phyloP scores from a whole-genome alignment of 2,113 vertebrate species.

The Manacus vitellinus region DNA sequence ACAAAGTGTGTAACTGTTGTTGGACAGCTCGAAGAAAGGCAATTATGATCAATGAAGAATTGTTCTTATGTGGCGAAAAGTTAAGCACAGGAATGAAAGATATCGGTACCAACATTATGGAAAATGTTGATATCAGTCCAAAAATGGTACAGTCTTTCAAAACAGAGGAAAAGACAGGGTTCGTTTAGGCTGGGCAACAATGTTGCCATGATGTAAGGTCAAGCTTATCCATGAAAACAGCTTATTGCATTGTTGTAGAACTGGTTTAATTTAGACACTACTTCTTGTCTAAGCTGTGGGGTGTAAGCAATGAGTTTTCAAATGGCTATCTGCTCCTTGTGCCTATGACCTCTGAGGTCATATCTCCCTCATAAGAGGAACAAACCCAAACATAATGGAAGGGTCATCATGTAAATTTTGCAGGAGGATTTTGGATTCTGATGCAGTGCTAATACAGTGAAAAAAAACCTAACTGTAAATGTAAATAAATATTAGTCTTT shows the following conservation, averaged over 20 bases:
- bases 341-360: background rate
- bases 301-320: background rate
- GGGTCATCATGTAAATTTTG: background rate
- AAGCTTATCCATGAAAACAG: background rate
- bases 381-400: background rate
- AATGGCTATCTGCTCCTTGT: background rate
- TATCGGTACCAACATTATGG: accelerated
- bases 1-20: background rate
- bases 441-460: background rate
- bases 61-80: background rate
- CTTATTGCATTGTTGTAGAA: background rate
- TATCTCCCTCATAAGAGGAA: background rate
- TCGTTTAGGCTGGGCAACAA: background rate
- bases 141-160: background rate
- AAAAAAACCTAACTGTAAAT: background rate
- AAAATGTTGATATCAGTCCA: background rate
- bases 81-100: background rate
- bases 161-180: background rate
- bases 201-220: background rate
- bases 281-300: background rate
- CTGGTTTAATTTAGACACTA: background rate
- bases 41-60: background rate
- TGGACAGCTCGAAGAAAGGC: background rate
- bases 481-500: background rate
- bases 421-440: background rate